Evolutionary conservation across 2,113 vertebrate genomes (phyloP).

Genomic region (Chlamydotis undulata): DNA sequence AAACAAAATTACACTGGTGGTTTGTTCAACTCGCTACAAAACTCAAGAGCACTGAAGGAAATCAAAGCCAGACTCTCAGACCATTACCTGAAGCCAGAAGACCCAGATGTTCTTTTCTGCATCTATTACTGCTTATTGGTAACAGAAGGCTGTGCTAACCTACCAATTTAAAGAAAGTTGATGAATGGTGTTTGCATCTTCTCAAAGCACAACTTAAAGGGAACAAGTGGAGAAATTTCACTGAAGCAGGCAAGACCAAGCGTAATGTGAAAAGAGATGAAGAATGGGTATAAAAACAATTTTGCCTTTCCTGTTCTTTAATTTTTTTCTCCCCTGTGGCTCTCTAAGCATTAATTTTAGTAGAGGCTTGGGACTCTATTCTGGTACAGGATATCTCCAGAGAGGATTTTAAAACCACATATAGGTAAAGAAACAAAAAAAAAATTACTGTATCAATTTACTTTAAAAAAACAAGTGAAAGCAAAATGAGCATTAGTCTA

Average conservation of each 20-base stretch:
- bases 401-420: background rate
- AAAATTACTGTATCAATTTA: background rate
- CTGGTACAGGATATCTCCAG: background rate
- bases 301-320: background rate
- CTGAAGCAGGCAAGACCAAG: background rate
- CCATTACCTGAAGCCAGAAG: background rate
- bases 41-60: background rate
- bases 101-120: background rate
- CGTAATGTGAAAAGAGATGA: background rate
- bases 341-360: background rate
- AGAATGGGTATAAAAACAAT: background rate
- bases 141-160: background rate
- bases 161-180: background rate
- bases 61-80: background rate
- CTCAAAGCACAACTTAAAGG: background rate
- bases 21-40: background rate
- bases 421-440: background rate
- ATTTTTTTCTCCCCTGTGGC: background rate
- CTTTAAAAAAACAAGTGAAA: background rate
- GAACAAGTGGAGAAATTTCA: background rate
- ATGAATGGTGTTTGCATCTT: background rate
- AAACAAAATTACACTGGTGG: background rate
- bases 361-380: background rate
- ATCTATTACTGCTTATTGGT: background rate
- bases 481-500: background rate